Conservation (phyloP, 1,140 invertebrate species). For the Harpegnathos saltator region DNA sequence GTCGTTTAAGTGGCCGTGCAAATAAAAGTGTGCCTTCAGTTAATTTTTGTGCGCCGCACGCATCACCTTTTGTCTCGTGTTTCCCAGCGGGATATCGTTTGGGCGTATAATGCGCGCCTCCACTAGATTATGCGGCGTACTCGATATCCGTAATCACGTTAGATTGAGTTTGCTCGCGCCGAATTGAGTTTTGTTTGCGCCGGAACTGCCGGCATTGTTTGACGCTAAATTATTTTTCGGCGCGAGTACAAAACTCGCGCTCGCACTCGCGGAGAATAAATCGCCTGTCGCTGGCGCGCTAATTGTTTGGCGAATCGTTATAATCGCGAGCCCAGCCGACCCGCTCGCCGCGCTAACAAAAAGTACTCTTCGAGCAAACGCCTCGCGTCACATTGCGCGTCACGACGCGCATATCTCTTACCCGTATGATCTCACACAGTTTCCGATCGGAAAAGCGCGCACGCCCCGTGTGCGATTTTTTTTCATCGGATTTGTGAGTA, state of each 20-base stretch:
- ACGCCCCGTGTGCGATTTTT: no score
- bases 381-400: no score
- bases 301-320: no score
- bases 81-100: not conserved
- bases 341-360: no score
- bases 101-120: constrained; percentile 1
- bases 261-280: no score
- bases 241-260: not conserved
- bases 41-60: constrained; percentile 17
- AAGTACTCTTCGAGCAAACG: no score
- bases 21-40: constrained; percentile 34
- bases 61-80: constrained; percentile 7
- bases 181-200: no score
- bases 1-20: constrained; percentile 19
- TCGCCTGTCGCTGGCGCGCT: not conserved
- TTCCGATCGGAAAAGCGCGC: no score
- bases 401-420: no score
- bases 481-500: no score
- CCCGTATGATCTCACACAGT: no score
- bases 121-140: constrained; percentile 5
- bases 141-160: constrained; percentile 20
- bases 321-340: no score
- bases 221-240: constrained; percentile 7
- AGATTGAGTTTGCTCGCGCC: constrained; percentile 34
- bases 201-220: not conserved